Base-by-base conservation (phyloP, 1,140 invertebrate genomes). In the Drosophila sproati region DNA sequence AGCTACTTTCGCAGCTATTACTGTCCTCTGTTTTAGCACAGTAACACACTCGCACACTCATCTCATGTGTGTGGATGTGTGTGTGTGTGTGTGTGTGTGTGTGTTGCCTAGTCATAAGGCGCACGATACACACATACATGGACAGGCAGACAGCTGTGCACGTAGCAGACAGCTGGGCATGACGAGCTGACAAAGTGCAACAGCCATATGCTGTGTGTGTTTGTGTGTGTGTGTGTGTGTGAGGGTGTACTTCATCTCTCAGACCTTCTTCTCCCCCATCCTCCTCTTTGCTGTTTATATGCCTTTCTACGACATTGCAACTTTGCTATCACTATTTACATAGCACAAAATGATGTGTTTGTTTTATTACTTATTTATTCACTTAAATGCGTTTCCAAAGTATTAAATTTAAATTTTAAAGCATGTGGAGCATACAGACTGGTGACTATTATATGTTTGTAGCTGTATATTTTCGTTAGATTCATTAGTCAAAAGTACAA, bases 151-250 rank as follows among this genome's bases (percentile, higher is more conserved):
- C 80, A 88, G 80, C 73, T 74, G 80, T 66, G 77, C 73, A 87
- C 82, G 79, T 82, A 72, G 80, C 75, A 80, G 78, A 80, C 78
- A 80, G 78, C 78, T 74, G 75, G 74, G 78, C 82, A 88, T 88
- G 80, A 88, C 73, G 83, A 89, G 85, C 82, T 89, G 85, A 89
- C 85, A 89, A 88, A 88, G 85, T 88, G 82, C 82, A 87, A 59
- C 78, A 77, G 69, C 77, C 52, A 73, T 45, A 67, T 73, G 51
- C 47, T 66, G 8, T 29, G 20, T 20, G 20, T 20, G 20, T 20
- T 20, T 20, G 20, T 20, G 20, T 20, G 20, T 20, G 20, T 20
- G 20, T 20, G 20, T 20, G 20, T 20, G 20, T 20, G 20, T 20
- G 20, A 20, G 20, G 20, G 20, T 20, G 20, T 20, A 20, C 20